Percentiles rank a stretch among this genome's conserved stretches.
These are phyloP conservation scores for Brachionus plicatilis DNA, from an alignment of 1,140 invertebrate species.

Conservation along the genomic window DNA sequence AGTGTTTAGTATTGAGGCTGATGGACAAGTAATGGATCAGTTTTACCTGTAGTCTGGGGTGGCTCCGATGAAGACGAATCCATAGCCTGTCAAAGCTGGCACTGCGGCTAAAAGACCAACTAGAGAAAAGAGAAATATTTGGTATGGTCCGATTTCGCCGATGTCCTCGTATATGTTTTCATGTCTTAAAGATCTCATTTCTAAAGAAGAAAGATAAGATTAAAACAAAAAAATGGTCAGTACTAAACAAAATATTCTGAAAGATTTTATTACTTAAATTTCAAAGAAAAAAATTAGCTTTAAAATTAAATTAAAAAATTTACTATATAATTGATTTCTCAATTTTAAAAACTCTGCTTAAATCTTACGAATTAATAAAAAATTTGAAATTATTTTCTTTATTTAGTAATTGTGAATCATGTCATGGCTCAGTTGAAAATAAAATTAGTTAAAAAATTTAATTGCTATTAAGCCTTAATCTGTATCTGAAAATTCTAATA, in stretches of 20 bases:
- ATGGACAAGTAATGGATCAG: neutral
- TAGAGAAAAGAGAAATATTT: neutral
- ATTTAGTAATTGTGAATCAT: no score
- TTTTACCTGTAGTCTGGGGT: neutral
- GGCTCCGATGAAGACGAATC: neutral
- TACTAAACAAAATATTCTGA: neutral
- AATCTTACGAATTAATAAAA: no score
- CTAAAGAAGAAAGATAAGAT: neutral
- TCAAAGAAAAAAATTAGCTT: no score
- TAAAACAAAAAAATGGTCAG: neutral
- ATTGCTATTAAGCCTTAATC: no score
- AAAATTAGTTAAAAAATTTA: no score
- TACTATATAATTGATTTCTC: no score
- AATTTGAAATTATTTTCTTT: no score
- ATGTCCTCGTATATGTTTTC: slow-evolving; percentile 2
- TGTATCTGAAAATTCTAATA: no score
- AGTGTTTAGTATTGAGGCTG: neutral
- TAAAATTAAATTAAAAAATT: no score
- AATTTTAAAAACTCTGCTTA: no score
- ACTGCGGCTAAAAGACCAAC: neutral
- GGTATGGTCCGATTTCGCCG: neutral
- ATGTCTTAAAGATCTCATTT: neutral
- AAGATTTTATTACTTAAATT: no score
- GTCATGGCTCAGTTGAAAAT: no score
- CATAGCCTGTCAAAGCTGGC: neutral